Percentiles rank a stretch among this genome's conserved stretches.
These are phyloP conservation scores for Cuniculus paca DNA, from an alignment of 2,797 vertebrate genomes.

Conservation along the genomic window DNA sequence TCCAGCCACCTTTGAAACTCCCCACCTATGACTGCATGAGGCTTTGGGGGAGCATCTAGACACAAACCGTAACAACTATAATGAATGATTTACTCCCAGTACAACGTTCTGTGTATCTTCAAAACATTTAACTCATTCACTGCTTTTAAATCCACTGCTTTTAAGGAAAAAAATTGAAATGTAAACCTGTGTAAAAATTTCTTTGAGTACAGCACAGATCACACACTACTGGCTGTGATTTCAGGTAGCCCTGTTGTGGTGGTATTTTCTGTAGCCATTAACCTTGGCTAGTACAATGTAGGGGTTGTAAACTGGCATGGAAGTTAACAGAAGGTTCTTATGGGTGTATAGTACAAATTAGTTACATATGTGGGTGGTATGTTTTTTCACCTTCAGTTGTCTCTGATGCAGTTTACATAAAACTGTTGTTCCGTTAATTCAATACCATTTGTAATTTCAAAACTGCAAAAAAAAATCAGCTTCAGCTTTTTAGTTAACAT, in stretches of 20 bases:
- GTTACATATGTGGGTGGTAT: conserved; percentile 87
- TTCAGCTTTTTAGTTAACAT: neutral
- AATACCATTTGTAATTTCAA: neutral
- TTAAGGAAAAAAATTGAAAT: conserved; percentile 81
- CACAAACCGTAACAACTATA: neutral
- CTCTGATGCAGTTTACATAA: neutral
- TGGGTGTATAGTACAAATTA: conserved; percentile 96
- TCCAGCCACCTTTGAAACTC: neutral
- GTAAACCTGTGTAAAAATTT: conserved; percentile 96
- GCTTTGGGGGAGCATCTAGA: neutral
- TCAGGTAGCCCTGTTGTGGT: conserved; percentile 92
- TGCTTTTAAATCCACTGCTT: neutral
- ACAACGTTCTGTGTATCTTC: neutral
- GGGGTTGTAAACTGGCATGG: conserved; percentile 93
- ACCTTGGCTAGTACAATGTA: conserved; percentile 94
- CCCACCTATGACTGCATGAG: neutral
- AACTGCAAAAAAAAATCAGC: neutral
- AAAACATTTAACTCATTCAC: neutral
- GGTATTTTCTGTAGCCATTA: conserved; percentile 94
- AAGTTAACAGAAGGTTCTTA: conserved; percentile 92
- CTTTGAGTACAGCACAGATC: conserved; percentile 95
- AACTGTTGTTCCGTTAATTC: neutral
- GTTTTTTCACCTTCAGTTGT: neutral
- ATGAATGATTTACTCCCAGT: neutral
- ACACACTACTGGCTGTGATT: conserved; percentile 96